Evolutionary conservation across 2,888 invertebrate genomes (phyloP), one percentile per base, ranked within the genome.

Genomic region (Ganaspis brasiliensis): DNA sequence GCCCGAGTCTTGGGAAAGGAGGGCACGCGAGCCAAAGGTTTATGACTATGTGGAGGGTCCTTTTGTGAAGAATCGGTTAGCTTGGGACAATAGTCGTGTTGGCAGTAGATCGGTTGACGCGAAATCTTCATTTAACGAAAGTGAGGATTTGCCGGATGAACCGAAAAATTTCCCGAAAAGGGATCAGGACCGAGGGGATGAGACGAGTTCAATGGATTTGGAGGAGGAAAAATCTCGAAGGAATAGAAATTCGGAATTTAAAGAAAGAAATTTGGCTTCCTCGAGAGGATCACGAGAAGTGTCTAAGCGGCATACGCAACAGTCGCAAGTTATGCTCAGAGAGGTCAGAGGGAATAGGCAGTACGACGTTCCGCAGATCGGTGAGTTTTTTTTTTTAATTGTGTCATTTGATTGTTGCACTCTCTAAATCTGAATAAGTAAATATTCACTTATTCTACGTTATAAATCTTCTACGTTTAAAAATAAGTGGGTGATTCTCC

Each of bases 311-410:
- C 81, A 81, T 67, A 79, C 79, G 74, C 81, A 84, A 74, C 72
- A 77, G 12, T 95, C 94, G 88, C 96, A 96, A 91, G 94, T 96
- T 92, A 96, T 97, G 95, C 92, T 96, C 88, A 94, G 96, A 86
- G 95, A 96, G 77, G 94, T 96, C 79, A 94, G 96, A 85, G 86
- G 86, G 37, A 87, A 82, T 80, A 78, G 88, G 79, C 84, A 85
- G 40, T 97, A 96, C 92, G 97, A 97, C 92, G 96, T 97, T 83
- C 97, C 97, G 85, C 96, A 96, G 93, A 96, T 97, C 89, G 96
- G 97, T 97, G 81, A 91, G 90, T 89, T n/a, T 24, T 14, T 67
- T 49, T 73, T 75, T 14, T 16, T 45, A 40, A 71, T 74, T 61
- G n/a, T n/a, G n/a, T n/a, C n/a, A n/a, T n/a, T n/a, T n/a, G n/a